Conservation (phyloP, 2,888 invertebrate species). For the Ctenicera cuprea region DNA sequence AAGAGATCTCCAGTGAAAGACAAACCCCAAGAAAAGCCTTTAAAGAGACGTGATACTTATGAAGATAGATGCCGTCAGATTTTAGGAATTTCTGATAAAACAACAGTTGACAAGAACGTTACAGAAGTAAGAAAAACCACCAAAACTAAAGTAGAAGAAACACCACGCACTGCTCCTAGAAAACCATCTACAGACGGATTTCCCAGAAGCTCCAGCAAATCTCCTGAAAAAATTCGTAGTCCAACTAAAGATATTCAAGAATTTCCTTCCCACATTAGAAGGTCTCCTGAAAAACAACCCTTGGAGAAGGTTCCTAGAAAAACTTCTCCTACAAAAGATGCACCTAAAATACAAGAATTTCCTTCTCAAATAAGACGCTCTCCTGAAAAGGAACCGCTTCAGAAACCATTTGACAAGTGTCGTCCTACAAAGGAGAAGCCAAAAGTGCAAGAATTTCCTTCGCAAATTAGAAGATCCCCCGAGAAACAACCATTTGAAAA, state of each 20-base stretch:
- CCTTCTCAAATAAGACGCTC: slow-evolving; percentile 56
- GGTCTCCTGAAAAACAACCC: slow-evolving; percentile 31
- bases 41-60: slow-evolving; percentile 82
- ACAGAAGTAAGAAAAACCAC: slow-evolving; percentile 16
- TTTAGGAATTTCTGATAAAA: slow-evolving; percentile 77
- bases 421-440: slow-evolving; percentile 3
- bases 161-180: not conserved
- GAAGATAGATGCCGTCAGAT: slow-evolving; percentile 84
- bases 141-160: slow-evolving; percentile 18
- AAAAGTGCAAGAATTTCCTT: slow-evolving; percentile 42
- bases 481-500: slow-evolving; percentile 22
- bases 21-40: slow-evolving; percentile 60
- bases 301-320: slow-evolving; percentile 48
- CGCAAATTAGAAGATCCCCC: slow-evolving; percentile 34
- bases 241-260: slow-evolving; percentile 42
- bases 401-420: slow-evolving; percentile 4
- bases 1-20: slow-evolving; percentile 34
- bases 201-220: slow-evolving; percentile 13
- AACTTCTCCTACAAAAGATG: slow-evolving; percentile 39
- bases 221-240: slow-evolving; percentile 32
- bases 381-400: slow-evolving; percentile 35
- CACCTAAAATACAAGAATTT: slow-evolving; percentile 57
- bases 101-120: slow-evolving; percentile 61
- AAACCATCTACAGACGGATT: slow-evolving; percentile 3
- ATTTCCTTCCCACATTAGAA: slow-evolving; percentile 41